phyloP scores from a whole-genome alignment of 1,140 invertebrate species.

The Meloidogyne hapla region DNA sequence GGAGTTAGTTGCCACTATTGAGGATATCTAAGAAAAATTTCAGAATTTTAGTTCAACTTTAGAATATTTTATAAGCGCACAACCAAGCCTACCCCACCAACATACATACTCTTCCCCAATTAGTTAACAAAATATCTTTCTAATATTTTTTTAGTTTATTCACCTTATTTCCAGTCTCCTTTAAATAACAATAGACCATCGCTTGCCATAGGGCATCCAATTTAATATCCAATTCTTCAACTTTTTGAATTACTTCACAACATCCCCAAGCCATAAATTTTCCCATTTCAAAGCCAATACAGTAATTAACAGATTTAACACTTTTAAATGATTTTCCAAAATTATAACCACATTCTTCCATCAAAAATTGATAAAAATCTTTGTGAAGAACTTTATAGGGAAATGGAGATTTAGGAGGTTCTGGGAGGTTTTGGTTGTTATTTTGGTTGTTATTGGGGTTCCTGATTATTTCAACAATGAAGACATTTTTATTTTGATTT shows the following conservation, averaged over 20 bases:
- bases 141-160: background rate
- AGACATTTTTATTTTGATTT: background rate
- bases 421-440: background rate
- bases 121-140: background rate
- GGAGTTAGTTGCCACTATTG: background rate
- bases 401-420: background rate
- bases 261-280: background rate
- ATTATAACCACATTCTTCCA: conserved; percentile 8
- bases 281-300: background rate
- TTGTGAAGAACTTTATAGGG: background rate
- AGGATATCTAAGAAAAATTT: background rate
- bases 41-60: background rate
- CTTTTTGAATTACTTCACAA: background rate
- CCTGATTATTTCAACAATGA: background rate
- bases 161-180: background rate
- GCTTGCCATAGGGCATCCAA: conserved; percentile 24
- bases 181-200: conserved; percentile 21
- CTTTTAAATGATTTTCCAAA: conserved; percentile 12
- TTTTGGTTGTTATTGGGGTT: background rate
- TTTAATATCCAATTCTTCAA: conserved; percentile 4
- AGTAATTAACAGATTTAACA: background rate
- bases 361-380: background rate
- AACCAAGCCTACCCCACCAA: background rate
- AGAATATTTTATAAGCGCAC: background rate
- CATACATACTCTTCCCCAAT: background rate